Percentiles rank a stretch among this genome's conserved stretches.
These are phyloP conservation scores for Lepus timidus DNA, from an alignment of 2,113 vertebrate genomes.

Conservation along the genomic window DNA sequence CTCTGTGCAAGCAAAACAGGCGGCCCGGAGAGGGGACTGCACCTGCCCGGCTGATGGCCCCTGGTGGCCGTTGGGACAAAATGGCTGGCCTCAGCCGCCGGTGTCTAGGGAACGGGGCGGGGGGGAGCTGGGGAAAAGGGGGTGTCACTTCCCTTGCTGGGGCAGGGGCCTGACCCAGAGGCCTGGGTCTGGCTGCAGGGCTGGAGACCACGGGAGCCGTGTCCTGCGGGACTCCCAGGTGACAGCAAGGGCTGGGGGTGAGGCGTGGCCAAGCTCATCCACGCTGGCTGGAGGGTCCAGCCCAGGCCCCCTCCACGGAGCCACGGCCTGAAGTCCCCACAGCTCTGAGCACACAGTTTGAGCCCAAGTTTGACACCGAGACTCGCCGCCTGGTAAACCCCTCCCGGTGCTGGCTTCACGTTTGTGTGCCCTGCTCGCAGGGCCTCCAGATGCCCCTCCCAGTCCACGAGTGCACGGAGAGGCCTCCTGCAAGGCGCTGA, in stretches of 20 bases:
- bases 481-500: too few species aligned
- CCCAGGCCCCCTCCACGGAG: fast-evolving
- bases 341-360: not conserved
- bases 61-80: too few species aligned
- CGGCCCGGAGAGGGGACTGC: too few species aligned
- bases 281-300: too few species aligned
- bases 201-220: not conserved
- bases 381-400: not conserved
- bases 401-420: not conserved
- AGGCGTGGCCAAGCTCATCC: not conserved
- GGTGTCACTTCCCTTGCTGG: not conserved
- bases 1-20: not conserved
- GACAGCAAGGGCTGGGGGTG: not conserved
- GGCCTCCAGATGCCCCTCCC: not conserved
- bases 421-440: not conserved
- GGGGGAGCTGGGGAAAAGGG: not conserved
- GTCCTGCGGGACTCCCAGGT: not conserved
- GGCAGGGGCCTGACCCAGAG: not conserved
- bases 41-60: too few species aligned
- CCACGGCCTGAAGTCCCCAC: not conserved
- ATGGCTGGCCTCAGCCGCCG: too few species aligned
- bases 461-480: too few species aligned
- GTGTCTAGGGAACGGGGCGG: too few species aligned
- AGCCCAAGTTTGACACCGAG: not conserved
- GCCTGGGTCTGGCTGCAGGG: not conserved